A percentile compares a stretch with the other conserved stretches of the same genome.
Conservation (phyloP, 1,140 invertebrate species). For the Neotoxoptera formosana region DNA sequence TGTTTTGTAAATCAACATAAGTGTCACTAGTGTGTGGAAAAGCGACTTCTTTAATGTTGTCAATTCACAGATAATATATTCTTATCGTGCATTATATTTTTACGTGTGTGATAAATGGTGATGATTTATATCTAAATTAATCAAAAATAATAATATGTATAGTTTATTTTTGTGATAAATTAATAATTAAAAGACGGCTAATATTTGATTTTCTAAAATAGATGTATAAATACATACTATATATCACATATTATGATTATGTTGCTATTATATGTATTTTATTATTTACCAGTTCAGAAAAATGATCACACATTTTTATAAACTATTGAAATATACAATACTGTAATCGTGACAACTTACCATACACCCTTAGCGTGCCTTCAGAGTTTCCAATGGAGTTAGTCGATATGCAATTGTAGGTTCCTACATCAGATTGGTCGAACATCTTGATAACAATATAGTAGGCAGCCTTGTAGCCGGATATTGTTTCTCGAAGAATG, state of each 20-base stretch:
- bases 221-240: neutral
- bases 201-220: neutral
- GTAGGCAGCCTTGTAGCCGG: conserved; percentile 84
- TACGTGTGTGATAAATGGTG: neutral
- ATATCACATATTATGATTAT: neutral
- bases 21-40: neutral
- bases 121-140: neutral
- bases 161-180: no score
- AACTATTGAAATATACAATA: neutral
- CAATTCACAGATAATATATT: neutral
- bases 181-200: neutral
- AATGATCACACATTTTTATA: neutral
- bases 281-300: neutral
- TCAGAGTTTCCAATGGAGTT: conserved; percentile 88
- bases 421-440: conserved; percentile 79
- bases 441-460: conserved; percentile 82
- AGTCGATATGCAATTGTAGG: conserved; percentile 89
- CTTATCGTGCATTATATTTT: neutral
- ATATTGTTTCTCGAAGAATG: conserved; percentile 77
- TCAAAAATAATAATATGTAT: no score
- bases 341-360: conserved; percentile 66
- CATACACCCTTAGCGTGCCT: conserved; percentile 83
- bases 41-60: neutral
- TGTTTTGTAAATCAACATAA: neutral
- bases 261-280: neutral